Conservation (phyloP, 2,113 vertebrate genomes). For the Hipposideros armiger region DNA sequence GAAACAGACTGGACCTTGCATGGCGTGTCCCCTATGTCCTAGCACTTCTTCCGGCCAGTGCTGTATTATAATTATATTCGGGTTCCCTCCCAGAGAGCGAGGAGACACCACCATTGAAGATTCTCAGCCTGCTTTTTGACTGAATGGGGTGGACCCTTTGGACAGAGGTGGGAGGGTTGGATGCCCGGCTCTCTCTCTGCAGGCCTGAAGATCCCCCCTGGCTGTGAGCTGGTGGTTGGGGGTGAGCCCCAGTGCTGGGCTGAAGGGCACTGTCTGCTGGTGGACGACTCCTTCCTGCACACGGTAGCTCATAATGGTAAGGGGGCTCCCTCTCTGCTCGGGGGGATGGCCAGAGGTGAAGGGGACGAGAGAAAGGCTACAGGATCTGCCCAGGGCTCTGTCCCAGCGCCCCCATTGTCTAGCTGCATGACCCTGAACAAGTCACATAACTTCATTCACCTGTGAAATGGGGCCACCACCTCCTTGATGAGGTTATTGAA, state of each 20-base stretch:
- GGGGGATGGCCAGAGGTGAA: neutral
- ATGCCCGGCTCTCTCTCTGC: constrained; percentile 49
- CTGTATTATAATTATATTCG: neutral
- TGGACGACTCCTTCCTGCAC: constrained; percentile 86
- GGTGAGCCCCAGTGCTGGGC: constrained; percentile 87
- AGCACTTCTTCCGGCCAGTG: neutral
- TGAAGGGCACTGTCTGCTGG: constrained; percentile 85
- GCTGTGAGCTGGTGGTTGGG: constrained; percentile 86
- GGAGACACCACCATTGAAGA: neutral
- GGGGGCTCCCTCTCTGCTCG: neutral
- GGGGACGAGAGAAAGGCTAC: neutral
- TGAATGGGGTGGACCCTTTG: neutral
- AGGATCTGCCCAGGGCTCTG: neutral
- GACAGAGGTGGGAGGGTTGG: neutral
- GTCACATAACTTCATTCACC: neutral
- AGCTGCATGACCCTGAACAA: neutral
- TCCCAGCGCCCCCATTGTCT: neutral
- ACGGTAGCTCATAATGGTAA: constrained; percentile 86
- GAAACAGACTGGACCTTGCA: neutral
- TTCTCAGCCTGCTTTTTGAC: neutral
- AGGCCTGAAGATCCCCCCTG: constrained; percentile 85
- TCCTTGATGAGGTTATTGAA: neutral
- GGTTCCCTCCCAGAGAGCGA: neutral
- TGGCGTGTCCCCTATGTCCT: neutral
- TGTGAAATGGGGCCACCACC: neutral